Percentiles rank a stretch among this genome's conserved stretches.
Evolutionary conservation across 2,113 vertebrate genomes (phyloP).

Genomic region (Pipa parva): DNA sequence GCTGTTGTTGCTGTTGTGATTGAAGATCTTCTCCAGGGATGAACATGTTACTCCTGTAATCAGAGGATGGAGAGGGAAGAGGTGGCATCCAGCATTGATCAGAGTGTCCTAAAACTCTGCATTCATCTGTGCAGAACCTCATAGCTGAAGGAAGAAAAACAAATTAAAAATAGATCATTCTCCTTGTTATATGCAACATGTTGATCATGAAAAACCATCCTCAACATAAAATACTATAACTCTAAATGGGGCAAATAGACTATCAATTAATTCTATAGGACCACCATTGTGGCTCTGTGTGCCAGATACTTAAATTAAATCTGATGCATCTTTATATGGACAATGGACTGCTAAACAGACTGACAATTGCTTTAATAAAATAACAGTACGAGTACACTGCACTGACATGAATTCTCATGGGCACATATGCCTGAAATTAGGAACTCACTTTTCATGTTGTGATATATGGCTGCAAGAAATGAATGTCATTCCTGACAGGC

Average conservation of each 20-base stretch:
- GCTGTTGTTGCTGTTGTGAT: slow-evolving; percentile 53
- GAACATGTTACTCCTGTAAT: slow-evolving; percentile 94
- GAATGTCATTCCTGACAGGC: slow-evolving; percentile 19
- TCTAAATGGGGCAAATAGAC: not conserved
- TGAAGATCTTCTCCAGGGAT: slow-evolving; percentile 87
- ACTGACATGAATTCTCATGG: not conserved
- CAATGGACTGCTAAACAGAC: too few species aligned
- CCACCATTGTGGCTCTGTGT: not conserved
- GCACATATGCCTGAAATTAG: slow-evolving; percentile 1
- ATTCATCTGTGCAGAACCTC: slow-evolving; percentile 92
- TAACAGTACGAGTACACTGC: not conserved
- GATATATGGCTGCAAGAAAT: slow-evolving; percentile 20
- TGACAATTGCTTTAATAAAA: not conserved
- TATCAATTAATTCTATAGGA: not conserved
- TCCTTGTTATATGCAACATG: not conserved
- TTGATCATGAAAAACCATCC: not conserved
- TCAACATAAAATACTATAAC: too few species aligned
- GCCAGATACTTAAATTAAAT: too few species aligned
- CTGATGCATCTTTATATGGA: too few species aligned
- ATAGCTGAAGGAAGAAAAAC: slow-evolving; percentile 66
- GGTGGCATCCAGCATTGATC: slow-evolving; percentile 99
- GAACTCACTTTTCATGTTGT: slow-evolving; percentile 15
- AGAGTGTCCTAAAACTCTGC: slow-evolving; percentile 88
- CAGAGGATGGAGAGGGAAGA: slow-evolving; percentile 74
- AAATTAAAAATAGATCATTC: not conserved